Conservation (phyloP, 2,888 invertebrate species). For the Lysandra bellargus region DNA sequence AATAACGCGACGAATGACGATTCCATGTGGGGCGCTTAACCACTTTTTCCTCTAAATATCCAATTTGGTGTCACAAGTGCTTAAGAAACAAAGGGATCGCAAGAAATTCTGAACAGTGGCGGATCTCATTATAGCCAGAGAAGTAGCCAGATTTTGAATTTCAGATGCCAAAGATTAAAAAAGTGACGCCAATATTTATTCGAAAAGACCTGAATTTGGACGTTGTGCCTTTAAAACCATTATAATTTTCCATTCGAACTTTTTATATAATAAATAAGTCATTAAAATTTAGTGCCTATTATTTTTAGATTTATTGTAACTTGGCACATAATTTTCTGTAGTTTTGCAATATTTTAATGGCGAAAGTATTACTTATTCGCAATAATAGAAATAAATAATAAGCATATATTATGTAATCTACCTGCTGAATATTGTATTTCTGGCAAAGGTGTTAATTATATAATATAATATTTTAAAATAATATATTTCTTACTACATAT, state of each 20-base stretch:
- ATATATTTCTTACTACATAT: no score
- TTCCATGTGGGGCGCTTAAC: constrained; percentile 4
- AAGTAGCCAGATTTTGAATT: background rate
- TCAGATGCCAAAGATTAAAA: constrained; percentile 11
- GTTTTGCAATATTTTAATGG: background rate
- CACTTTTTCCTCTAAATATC: constrained; percentile 9
- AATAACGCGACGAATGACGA: background rate
- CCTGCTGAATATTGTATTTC: background rate
- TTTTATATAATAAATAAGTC: background rate
- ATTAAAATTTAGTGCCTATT: background rate
- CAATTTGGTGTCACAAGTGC: constrained; percentile 19
- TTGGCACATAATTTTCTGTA: background rate
- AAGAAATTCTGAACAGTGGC: constrained; percentile 15
- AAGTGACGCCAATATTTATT: background rate
- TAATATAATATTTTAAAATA: background rate
- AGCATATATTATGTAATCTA: background rate
- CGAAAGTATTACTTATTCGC: background rate
- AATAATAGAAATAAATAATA: background rate
- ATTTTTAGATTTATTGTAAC: background rate
- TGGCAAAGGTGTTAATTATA: background rate
- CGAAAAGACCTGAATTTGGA: background rate
- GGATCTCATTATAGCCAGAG: background rate
- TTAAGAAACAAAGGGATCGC: constrained; percentile 13
- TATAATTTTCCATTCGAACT: background rate
- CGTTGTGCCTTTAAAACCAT: background rate